A percentile compares a stretch with the other conserved stretches of the same genome.
phyloP scores from a whole-genome alignment of 2,797 vertebrate species.

The Odontamblyopus rebecca region DNA sequence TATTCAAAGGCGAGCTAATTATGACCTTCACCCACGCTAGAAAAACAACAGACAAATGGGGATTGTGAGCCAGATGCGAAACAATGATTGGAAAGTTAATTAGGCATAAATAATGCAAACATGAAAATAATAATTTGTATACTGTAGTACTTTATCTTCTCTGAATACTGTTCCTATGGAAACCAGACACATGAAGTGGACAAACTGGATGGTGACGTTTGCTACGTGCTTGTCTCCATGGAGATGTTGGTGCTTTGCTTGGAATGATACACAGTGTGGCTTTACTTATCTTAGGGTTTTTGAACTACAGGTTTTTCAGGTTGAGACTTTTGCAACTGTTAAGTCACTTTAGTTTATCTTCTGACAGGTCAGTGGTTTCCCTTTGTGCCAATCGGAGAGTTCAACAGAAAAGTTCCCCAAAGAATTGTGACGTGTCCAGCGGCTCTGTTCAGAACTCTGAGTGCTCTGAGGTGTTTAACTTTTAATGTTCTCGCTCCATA shows the following conservation, averaged over 20 bases:
- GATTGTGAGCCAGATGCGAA: not conserved
- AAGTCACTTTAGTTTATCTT: too few relatives aligned
- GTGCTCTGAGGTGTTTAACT: too few relatives aligned
- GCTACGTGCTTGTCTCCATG: not conserved
- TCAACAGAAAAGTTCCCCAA: too few relatives aligned
- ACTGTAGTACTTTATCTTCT: not conserved
- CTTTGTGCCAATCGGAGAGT: too few relatives aligned
- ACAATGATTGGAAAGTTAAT: not conserved
- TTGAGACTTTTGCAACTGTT: too few relatives aligned
- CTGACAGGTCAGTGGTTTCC: too few relatives aligned
- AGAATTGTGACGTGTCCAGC: too few relatives aligned
- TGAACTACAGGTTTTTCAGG: too few relatives aligned
- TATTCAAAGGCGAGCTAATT: not conserved
- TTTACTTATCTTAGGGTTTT: too few relatives aligned
- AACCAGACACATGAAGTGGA: not conserved
- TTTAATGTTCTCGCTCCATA: too few relatives aligned
- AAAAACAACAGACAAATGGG: not conserved
- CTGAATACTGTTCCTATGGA: not conserved
- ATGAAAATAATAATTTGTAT: not conserved
- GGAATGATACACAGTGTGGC: too few relatives aligned
- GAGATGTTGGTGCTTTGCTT: not conserved
- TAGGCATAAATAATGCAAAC: not conserved
- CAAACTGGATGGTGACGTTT: not conserved
- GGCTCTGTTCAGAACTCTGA: too few relatives aligned
- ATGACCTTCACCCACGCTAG: slow-evolving; percentile 8